phyloP scores from a whole-genome alignment of 2,888 invertebrate species.

The Periphyllus acericola region DNA sequence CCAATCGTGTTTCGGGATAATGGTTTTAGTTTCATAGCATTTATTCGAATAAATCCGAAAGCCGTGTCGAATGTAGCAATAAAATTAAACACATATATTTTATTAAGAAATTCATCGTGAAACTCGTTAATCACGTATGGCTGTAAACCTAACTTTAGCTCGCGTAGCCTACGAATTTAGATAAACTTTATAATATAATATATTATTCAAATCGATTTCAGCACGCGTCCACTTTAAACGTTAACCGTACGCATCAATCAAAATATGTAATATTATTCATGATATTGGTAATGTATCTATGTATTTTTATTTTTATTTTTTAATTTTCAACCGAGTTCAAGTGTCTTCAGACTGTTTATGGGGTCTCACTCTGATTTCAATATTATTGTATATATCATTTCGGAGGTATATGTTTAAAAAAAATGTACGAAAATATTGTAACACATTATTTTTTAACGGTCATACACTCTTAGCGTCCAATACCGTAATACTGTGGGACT shows the following conservation, averaged over 20 bases:
- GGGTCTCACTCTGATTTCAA: background rate
- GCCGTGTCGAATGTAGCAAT: background rate
- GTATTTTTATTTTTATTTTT: background rate
- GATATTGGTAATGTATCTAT: too few species aligned
- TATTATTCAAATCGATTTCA: too few species aligned
- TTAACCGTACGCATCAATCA: background rate
- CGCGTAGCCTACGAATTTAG: background rate
- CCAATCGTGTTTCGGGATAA: slow-evolving; percentile 23
- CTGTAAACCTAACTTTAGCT: background rate
- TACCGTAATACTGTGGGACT: background rate
- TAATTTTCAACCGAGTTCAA: background rate
- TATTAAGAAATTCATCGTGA: background rate
- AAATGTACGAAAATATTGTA: too few species aligned
- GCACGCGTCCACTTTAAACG: too few species aligned
- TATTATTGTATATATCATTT: background rate
- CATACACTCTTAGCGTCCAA: background rate
- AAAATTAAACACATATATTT: background rate
- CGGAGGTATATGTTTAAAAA: background rate
- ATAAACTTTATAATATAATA: too few species aligned
- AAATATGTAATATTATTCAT: background rate
- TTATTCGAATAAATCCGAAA: background rate
- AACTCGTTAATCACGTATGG: background rate
- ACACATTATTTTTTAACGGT: too few species aligned
- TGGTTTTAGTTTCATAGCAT: slow-evolving; percentile 25
- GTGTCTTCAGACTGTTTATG: background rate